Conservation (phyloP, 2,888 invertebrate genomes). For the Epirrhoe tristata region DNA sequence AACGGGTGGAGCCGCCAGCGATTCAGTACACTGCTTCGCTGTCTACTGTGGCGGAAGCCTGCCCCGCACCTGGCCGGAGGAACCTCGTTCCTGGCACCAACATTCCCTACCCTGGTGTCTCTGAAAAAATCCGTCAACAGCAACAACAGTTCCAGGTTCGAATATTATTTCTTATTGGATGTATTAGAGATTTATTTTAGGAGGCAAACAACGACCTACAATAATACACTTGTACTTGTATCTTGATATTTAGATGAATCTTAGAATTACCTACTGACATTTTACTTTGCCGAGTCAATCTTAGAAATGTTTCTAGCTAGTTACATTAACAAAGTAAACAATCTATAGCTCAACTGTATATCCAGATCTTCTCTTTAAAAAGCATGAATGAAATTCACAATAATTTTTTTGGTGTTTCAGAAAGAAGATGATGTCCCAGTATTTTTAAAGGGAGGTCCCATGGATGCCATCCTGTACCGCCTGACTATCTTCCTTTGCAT, state of each 20-base stretch:
- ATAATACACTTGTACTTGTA: no score
- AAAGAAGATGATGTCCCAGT: constrained; percentile 85
- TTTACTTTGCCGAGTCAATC: no score
- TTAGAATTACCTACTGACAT: no score
- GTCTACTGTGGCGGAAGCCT: constrained; percentile 73
- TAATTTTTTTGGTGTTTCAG: constrained; percentile 63
- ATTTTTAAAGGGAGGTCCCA: constrained; percentile 85
- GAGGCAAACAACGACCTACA: no score
- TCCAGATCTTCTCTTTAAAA: no score
- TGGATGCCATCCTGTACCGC: constrained; percentile 79
- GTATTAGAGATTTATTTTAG: no score
- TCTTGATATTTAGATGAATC: no score
- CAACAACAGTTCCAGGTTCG: constrained; percentile 74
- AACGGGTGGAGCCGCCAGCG: constrained; percentile 73
- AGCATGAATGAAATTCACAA: not conserved
- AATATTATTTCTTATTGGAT: not conserved
- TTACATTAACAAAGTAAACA: no score
- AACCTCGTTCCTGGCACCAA: constrained; percentile 76
- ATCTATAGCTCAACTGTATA: no score
- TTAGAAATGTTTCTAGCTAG: no score
- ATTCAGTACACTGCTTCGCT: constrained; percentile 74
- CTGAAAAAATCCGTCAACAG: constrained; percentile 65
- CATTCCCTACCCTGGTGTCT: constrained; percentile 67
- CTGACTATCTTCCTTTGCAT: constrained; percentile 73
- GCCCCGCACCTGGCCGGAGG: constrained; percentile 63